A percentile compares a stretch with the other conserved stretches of the same genome.
phyloP scores from a whole-genome alignment of 2,888 invertebrate genomes.

The Stratiomys singularior region DNA sequence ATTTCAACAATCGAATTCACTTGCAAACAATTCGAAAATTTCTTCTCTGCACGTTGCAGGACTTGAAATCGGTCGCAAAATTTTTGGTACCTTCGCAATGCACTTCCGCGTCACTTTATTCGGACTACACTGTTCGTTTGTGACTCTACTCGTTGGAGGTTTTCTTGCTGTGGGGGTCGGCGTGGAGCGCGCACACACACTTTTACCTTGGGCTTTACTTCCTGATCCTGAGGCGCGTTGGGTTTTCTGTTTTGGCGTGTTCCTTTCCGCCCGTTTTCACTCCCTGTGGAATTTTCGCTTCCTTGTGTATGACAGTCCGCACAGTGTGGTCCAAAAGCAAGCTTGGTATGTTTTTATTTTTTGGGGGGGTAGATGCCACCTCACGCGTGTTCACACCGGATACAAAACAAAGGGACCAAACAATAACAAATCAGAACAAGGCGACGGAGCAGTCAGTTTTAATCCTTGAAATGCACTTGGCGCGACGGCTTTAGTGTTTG shows the following conservation, averaged over 20 bases:
- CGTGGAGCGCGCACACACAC: conserved; percentile 20
- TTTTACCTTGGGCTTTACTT: neutral
- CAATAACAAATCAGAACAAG: conserved; percentile 8
- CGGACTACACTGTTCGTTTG: conserved; percentile 17
- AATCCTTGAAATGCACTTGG: neutral
- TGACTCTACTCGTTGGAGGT: no score
- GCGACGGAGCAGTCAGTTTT: neutral
- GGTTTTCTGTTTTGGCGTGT: neutral
- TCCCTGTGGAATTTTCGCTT: neutral
- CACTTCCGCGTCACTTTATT: conserved; percentile 33
- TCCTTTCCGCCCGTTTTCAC: neutral
- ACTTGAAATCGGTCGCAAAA: no score
- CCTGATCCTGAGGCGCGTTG: neutral
- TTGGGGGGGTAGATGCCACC: no score
- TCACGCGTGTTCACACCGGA: no score
- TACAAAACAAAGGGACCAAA: neutral
- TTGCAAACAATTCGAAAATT: no score
- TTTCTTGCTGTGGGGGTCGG: neutral
- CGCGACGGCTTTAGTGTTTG: neutral
- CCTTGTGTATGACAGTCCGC: no score
- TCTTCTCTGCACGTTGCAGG: no score
- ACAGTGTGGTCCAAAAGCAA: no score
- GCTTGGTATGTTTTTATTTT: no score
- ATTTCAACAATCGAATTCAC: no score
- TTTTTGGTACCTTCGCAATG: neutral